These are phyloP conservation scores for Denticeps clupeoides DNA, from an alignment of 2,797 vertebrate species.

Conservation along the genomic window DNA sequence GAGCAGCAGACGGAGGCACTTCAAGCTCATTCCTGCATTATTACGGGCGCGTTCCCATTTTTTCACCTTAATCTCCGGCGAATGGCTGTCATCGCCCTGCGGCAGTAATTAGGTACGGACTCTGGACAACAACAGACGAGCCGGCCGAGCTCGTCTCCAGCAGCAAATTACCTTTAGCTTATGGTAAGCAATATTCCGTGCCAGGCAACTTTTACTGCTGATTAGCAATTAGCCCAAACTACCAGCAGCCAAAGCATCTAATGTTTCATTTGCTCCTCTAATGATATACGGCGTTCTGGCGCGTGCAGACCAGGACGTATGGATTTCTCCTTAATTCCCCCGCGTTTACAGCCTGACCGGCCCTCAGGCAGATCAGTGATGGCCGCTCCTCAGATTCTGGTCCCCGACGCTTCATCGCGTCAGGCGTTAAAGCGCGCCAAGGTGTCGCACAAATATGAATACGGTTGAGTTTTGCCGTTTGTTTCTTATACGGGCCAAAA, in stretches of 20 bases:
- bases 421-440: no score
- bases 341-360: conserved; percentile 60
- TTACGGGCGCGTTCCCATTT: conserved; percentile 63
- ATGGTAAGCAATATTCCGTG: conserved; percentile 70
- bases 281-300: conserved; percentile 52
- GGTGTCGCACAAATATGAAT: no score
- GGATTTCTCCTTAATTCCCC: conserved; percentile 64
- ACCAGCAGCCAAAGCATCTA: conserved; percentile 59
- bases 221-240: conserved; percentile 71
- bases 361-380: conserved; percentile 64
- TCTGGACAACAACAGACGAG: conserved; percentile 66
- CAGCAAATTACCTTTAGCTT: conserved; percentile 72
- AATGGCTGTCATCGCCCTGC: conserved; percentile 62
- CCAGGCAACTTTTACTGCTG: conserved; percentile 71
- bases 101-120: conserved; percentile 64
- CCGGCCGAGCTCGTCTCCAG: conserved; percentile 52
- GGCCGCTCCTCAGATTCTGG: conserved; percentile 56
- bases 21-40: conserved; percentile 57
- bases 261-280: conserved; percentile 69
- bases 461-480: conserved; percentile 15
- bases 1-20: conserved; percentile 54
- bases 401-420: no score
- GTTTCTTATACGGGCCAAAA: no score
- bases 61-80: conserved; percentile 61
- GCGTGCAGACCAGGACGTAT: conserved; percentile 42